Percentiles rank a stretch among this genome's conserved stretches.
These are phyloP conservation scores for Agrochola macilenta DNA, from an alignment of 2,888 invertebrate species.

Conservation along the genomic window DNA sequence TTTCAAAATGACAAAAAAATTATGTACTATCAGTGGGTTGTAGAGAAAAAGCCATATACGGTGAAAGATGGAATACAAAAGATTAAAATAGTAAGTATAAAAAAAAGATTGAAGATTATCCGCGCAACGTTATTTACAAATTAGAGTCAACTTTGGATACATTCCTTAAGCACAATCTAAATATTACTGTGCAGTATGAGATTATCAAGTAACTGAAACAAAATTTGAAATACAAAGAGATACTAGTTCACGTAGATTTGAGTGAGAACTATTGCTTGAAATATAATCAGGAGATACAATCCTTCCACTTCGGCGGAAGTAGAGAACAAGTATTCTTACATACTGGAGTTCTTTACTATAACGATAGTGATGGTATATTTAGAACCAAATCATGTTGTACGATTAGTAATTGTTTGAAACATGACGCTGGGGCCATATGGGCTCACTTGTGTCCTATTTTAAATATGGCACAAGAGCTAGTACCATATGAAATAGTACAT, in stretches of 20 bases:
- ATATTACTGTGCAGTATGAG: too few species aligned
- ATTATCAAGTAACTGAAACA: neutral
- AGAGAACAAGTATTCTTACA: neutral
- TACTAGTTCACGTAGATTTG: neutral
- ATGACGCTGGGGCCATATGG: neutral
- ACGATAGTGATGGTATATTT: neutral
- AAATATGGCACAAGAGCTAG: too few species aligned
- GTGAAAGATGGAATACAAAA: neutral
- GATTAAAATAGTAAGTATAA: neutral
- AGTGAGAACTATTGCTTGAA: neutral
- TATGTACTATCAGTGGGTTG: neutral
- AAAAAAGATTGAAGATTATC: neutral
- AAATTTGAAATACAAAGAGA: neutral
- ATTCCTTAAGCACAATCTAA: neutral
- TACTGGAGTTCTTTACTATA: neutral
- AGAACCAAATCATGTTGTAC: neutral
- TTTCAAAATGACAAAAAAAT: neutral
- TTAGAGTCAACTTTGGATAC: neutral
- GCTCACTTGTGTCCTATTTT: neutral
- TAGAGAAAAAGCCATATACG: neutral
- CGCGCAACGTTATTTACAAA: neutral
- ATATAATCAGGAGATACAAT: neutral
- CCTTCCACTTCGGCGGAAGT: neutral
- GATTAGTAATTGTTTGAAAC: neutral
- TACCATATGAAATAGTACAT: too few species aligned